phyloP scores from a whole-genome alignment of 2,888 invertebrate genomes.

The Diplolepis rosae region DNA sequence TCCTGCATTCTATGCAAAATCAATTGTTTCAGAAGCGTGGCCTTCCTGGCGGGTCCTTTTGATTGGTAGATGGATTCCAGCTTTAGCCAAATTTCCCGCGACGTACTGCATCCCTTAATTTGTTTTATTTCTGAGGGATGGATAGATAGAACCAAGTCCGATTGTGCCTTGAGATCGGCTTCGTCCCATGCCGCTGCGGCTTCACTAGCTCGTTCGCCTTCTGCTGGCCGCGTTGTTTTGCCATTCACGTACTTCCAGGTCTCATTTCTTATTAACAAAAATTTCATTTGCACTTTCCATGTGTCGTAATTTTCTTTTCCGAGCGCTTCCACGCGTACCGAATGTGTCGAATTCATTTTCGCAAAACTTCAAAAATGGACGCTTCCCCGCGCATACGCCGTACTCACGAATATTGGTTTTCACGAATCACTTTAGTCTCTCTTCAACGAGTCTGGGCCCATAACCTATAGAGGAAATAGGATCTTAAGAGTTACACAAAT shows the following conservation, averaged over 20 bases:
- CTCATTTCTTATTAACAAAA: neutral
- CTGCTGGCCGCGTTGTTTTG: neutral
- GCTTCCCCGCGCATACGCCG: neutral
- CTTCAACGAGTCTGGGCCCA: slow-evolving; percentile 18
- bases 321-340: neutral
- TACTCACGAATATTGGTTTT: neutral
- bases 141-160: slow-evolving; percentile 36
- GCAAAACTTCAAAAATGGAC: neutral
- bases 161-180: slow-evolving; percentile 32
- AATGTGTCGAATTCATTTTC: neutral
- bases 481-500: no score
- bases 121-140: no score
- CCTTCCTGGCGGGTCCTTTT: no score
- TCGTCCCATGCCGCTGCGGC: slow-evolving; percentile 17
- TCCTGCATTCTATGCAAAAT: slow-evolving; percentile 37
- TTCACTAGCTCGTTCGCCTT: neutral
- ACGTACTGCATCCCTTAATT: no score
- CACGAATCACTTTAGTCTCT: no score
- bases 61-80: slow-evolving; percentile 29
- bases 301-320: slow-evolving; percentile 27
- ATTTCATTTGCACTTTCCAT: no score
- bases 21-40: slow-evolving; percentile 39
- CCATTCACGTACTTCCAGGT: slow-evolving; percentile 13
- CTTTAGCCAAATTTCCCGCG: slow-evolving; percentile 36
- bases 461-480: neutral